phyloP scores from a whole-genome alignment of 1,140 invertebrate genomes.

The Drosophila parvula region DNA sequence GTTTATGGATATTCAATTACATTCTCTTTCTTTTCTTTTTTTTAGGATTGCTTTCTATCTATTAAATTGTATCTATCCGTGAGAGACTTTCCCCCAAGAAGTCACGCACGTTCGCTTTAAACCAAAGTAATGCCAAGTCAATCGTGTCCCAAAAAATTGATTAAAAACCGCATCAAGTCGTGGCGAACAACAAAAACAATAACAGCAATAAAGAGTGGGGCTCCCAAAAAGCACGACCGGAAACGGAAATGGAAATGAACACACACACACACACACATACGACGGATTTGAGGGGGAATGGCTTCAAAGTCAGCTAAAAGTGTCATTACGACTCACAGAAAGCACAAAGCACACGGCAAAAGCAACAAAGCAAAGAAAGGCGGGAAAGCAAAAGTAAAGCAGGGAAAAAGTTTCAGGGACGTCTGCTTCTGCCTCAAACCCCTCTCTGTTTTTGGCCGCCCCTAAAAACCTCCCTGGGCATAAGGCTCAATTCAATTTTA shows the following conservation, averaged over 20 bases:
- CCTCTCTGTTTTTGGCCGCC: not conserved
- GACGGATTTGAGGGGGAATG: slow-evolving; percentile 43
- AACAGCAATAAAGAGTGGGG: slow-evolving; percentile 20
- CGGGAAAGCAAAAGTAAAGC: slow-evolving; percentile 35
- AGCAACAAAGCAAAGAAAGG: slow-evolving; percentile 40
- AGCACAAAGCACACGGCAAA: slow-evolving; percentile 45
- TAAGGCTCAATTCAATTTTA: slow-evolving; percentile 83
- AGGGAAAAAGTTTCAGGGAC: slow-evolving; percentile 71
- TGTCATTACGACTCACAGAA: slow-evolving; percentile 78
- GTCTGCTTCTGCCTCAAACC: slow-evolving; percentile 31
- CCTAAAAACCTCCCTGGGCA: slow-evolving; percentile 45
- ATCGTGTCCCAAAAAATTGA: slow-evolving; percentile 70
- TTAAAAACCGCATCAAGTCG: slow-evolving; percentile 65
- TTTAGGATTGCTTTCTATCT: slow-evolving; percentile 4
- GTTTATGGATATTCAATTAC: not conserved
- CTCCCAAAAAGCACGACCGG: slow-evolving; percentile 46
- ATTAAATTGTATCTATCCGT: slow-evolving; percentile 1
- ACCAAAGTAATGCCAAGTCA: slow-evolving; percentile 34
- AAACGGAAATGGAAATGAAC: slow-evolving; percentile 70
- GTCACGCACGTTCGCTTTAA: slow-evolving; percentile 37
- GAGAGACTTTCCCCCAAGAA: slow-evolving; percentile 4
- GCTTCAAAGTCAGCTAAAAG: slow-evolving; percentile 82
- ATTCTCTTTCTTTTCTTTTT: not conserved
- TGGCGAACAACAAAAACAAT: slow-evolving; percentile 11
- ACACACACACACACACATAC: slow-evolving; percentile 9